phyloP scores from a whole-genome alignment of 1,140 invertebrate genomes.

The Drosophila ambigua region DNA sequence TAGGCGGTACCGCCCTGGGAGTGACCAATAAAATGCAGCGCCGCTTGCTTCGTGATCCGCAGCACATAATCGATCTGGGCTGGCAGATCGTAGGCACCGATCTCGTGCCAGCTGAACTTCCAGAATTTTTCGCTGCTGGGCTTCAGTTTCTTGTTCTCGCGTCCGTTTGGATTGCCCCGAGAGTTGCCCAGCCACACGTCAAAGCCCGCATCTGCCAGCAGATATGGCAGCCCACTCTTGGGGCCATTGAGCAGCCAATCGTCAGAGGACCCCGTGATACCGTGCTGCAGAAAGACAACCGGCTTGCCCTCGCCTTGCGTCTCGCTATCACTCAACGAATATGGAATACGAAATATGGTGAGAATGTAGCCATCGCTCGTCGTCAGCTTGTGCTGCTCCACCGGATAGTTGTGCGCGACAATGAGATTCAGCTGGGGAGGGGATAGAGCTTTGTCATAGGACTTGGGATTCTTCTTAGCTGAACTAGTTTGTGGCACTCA shows the following conservation, averaged over 20 bases:
- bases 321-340: slow-evolving; percentile 32
- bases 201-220: slow-evolving; percentile 88
- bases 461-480: not conserved
- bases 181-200: slow-evolving; percentile 88
- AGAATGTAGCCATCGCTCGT: slow-evolving; percentile 85
- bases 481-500: not conserved
- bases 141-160: slow-evolving; percentile 85
- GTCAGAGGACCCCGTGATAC: too few species aligned
- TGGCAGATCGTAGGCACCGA: slow-evolving; percentile 87
- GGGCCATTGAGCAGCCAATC: slow-evolving; percentile 85
- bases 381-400: slow-evolving; percentile 84
- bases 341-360: slow-evolving; percentile 83
- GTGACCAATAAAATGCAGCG: slow-evolving; percentile 87
- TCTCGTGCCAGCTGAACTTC: slow-evolving; percentile 88
- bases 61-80: slow-evolving; percentile 87
- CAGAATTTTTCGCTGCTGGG: slow-evolving; percentile 86
- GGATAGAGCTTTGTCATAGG: not conserved
- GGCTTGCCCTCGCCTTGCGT: too few species aligned
- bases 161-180: slow-evolving; percentile 88
- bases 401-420: slow-evolving; percentile 84
- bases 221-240: slow-evolving; percentile 84
- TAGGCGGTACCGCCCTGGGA: slow-evolving; percentile 83
- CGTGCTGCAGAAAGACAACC: too few species aligned
- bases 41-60: slow-evolving; percentile 83
- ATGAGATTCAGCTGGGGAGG: slow-evolving; percentile 26